These are phyloP conservation scores for Drosophila tanythrix DNA, from an alignment of 2,888 invertebrate species.

Conservation along the genomic window DNA sequence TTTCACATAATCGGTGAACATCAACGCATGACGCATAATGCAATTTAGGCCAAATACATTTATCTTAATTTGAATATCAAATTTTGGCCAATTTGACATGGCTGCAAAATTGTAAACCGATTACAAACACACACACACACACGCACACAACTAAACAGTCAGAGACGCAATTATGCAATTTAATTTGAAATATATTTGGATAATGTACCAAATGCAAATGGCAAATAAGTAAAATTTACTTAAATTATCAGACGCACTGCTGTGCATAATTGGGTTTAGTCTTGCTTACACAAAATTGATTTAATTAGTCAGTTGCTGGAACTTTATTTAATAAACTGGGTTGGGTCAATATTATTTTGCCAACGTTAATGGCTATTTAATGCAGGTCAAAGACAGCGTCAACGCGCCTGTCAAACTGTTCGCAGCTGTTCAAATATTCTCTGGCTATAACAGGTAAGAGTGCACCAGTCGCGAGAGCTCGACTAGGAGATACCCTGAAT, in stretches of 20 bases:
- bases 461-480: neutral
- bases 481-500: neutral
- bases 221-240: slow-evolving; percentile 32
- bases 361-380: slow-evolving; percentile 21
- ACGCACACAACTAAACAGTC: neutral
- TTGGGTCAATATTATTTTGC: slow-evolving; percentile 25
- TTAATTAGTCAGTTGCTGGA: neutral
- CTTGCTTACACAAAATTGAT: neutral
- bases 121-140: slow-evolving; percentile 5
- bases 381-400: slow-evolving; percentile 59
- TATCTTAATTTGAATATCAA: slow-evolving; percentile 67
- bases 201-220: slow-evolving; percentile 23
- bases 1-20: neutral
- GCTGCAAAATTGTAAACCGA: slow-evolving; percentile 34
- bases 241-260: slow-evolving; percentile 37
- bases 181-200: slow-evolving; percentile 32
- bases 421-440: slow-evolving; percentile 49
- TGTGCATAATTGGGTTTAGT: slow-evolving; percentile 35
- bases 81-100: slow-evolving; percentile 56
- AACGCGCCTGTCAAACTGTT: slow-evolving; percentile 11
- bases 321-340: slow-evolving; percentile 10
- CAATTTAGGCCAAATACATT: slow-evolving; percentile 50
- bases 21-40: slow-evolving; percentile 38
- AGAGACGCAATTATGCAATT: slow-evolving; percentile 28
- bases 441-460: slow-evolving; percentile 19